Percentiles rank a stretch among this genome's conserved stretches.
These are phyloP conservation scores for Malacoctenus gilli DNA, from an alignment of 2,797 vertebrate genomes.

Conservation along the genomic window DNA sequence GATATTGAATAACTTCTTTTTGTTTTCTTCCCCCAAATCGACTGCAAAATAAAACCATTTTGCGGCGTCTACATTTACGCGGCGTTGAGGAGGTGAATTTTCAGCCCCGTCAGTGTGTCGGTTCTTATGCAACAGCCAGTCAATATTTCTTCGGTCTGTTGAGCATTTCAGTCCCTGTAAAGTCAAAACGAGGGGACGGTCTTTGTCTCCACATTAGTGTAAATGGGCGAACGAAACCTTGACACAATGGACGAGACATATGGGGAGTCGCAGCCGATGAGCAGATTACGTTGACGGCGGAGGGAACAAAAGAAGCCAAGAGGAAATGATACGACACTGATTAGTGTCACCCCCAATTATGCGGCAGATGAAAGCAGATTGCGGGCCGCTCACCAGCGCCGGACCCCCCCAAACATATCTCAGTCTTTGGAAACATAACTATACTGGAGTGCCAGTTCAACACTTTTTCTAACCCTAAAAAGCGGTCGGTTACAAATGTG, in stretches of 20 bases:
- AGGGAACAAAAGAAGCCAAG: constrained; percentile 34
- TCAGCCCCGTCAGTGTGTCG: not conserved
- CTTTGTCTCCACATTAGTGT: constrained; percentile 53
- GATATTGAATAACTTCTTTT: too few relatives aligned
- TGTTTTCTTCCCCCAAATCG: too few relatives aligned
- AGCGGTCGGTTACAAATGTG: too few relatives aligned
- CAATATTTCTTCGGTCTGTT: constrained; percentile 31
- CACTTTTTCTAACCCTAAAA: too few relatives aligned
- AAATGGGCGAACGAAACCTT: constrained; percentile 30
- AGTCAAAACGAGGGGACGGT: not conserved
- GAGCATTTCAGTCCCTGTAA: constrained; percentile 19
- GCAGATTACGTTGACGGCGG: constrained; percentile 28
- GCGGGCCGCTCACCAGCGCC: not conserved
- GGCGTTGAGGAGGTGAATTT: not conserved
- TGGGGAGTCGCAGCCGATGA: constrained; percentile 1
- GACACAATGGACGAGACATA: constrained; percentile 29
- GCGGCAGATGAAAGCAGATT: constrained; percentile 36
- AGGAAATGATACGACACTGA: constrained; percentile 36
- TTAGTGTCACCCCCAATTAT: constrained; percentile 56
- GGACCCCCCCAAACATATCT: not conserved
- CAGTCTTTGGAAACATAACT: too few relatives aligned
- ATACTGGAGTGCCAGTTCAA: too few relatives aligned
- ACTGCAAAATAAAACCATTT: too few relatives aligned
- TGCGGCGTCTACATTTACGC: too few relatives aligned
- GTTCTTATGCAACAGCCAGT: constrained; percentile 12